Conservation (phyloP, 1,140 invertebrate genomes). For the Bombus affinis region DNA sequence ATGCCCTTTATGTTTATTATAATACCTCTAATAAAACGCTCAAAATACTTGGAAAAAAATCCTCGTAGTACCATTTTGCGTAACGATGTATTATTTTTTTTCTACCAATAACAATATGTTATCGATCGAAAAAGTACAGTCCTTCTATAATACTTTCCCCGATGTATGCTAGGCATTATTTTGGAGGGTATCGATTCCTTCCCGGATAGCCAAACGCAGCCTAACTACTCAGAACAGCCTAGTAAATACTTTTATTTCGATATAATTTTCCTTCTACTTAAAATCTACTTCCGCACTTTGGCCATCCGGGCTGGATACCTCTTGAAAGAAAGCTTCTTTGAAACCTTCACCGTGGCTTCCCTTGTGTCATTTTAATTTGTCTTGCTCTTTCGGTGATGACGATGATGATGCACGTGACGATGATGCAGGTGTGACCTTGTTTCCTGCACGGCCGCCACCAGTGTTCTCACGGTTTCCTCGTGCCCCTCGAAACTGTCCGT, state of each 20-base stretch:
- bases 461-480: constrained; percentile 87
- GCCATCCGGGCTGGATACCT: constrained; percentile 18
- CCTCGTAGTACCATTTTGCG: constrained; percentile 22
- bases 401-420: constrained; percentile 78
- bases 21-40: constrained; percentile 47
- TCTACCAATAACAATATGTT: constrained; percentile 36
- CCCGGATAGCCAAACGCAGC: constrained; percentile 24
- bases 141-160: constrained; percentile 27
- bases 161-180: constrained; percentile 42
- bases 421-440: constrained; percentile 82
- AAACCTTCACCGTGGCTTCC: neutral
- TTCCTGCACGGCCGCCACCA: constrained; percentile 88
- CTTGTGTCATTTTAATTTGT: constrained; percentile 73
- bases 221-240: neutral
- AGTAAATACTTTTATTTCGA: constrained; percentile 13
- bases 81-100: constrained; percentile 32
- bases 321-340: neutral
- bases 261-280: constrained; percentile 7
- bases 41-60: constrained; percentile 57
- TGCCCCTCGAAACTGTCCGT: constrained; percentile 88
- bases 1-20: constrained; percentile 33
- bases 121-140: constrained; percentile 31
- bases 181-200: constrained; percentile 30
- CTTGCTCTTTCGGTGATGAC: constrained; percentile 80
- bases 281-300: neutral